Evolutionary conservation across 1,140 invertebrate species (phyloP).

Genomic region (Sycobia sp.): DNA sequence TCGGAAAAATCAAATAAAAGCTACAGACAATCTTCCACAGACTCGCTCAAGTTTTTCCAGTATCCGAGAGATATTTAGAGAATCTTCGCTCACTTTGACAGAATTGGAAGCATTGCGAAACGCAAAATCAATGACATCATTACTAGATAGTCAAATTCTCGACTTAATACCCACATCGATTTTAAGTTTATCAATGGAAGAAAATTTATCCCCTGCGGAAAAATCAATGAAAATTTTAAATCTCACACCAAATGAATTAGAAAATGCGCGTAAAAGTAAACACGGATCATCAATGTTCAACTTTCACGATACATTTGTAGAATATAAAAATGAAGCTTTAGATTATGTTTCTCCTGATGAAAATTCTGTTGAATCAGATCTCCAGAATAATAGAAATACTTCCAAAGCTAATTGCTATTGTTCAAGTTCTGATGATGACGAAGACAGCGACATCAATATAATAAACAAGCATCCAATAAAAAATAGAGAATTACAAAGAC

Average conservation of each 20-base stretch:
- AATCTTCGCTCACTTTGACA: too few relatives aligned
- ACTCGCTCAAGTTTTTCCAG: slow-evolving; percentile 4
- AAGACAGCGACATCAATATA: too few relatives aligned
- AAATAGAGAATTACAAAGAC: too few relatives aligned
- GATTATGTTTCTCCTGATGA: not conserved
- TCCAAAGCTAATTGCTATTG: too few relatives aligned
- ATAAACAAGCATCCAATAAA: too few relatives aligned
- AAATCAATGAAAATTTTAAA: slow-evolving; percentile 43
- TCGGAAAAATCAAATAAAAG: not conserved
- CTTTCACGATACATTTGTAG: too few relatives aligned
- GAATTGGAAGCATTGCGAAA: slow-evolving; percentile 1
- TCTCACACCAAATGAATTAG: slow-evolving; percentile 36
- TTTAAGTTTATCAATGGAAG: not conserved
- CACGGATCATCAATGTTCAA: too few relatives aligned
- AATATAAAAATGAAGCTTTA: too few relatives aligned
- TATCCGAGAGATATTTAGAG: slow-evolving; percentile 7
- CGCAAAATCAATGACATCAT: slow-evolving; percentile 20
- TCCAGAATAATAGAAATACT: too few relatives aligned
- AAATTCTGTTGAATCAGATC: not conserved
- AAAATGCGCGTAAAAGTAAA: slow-evolving; percentile 29
- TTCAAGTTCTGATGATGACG: slow-evolving; percentile 4
- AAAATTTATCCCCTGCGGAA: slow-evolving; percentile 21
- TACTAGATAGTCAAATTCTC: too few relatives aligned
- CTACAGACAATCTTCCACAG: slow-evolving; percentile 4
- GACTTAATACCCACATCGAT: too few relatives aligned